These are phyloP conservation scores for Babylonia areolata DNA, from an alignment of 1,140 invertebrate species.

Conservation along the genomic window DNA sequence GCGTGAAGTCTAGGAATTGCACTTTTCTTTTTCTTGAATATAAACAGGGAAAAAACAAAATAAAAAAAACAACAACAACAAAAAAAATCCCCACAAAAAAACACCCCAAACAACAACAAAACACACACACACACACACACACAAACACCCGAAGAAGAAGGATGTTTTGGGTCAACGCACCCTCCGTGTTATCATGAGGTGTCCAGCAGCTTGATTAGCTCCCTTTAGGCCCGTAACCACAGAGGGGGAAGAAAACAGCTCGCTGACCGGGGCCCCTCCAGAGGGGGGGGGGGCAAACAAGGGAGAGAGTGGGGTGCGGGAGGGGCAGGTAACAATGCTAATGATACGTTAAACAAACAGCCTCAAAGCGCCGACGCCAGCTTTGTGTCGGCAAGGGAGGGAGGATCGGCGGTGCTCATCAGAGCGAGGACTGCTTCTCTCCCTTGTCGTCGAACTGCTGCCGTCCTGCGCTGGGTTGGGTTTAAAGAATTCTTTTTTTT, in stretches of 20 bases:
- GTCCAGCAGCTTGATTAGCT: conserved; percentile 4
- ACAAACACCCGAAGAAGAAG: background rate
- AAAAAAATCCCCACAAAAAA: too few relatives aligned
- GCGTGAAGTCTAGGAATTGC: too few relatives aligned
- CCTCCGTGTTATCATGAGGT: background rate
- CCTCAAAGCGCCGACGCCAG: conserved; percentile 2
- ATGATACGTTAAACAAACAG: conserved; percentile 37
- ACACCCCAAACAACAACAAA: too few relatives aligned
- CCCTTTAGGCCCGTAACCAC: background rate
- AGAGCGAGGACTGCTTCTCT: too few relatives aligned
- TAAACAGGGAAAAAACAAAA: too few relatives aligned
- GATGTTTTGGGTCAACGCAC: background rate
- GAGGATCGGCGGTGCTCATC: too few relatives aligned
- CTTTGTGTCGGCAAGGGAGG: background rate
- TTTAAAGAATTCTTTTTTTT: too few relatives aligned
- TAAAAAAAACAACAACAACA: too few relatives aligned
- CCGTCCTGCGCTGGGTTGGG: too few relatives aligned
- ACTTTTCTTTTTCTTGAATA: too few relatives aligned
- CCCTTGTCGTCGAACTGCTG: too few relatives aligned
- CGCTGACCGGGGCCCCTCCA: background rate
- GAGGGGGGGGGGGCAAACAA: background rate
- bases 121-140: too few relatives aligned
- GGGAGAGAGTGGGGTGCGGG: background rate
- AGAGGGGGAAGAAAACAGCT: background rate
- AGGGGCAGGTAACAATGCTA: conserved; percentile 20